Conservation (phyloP, 2,113 vertebrate species). For the Cynoglossus semilaevis region DNA sequence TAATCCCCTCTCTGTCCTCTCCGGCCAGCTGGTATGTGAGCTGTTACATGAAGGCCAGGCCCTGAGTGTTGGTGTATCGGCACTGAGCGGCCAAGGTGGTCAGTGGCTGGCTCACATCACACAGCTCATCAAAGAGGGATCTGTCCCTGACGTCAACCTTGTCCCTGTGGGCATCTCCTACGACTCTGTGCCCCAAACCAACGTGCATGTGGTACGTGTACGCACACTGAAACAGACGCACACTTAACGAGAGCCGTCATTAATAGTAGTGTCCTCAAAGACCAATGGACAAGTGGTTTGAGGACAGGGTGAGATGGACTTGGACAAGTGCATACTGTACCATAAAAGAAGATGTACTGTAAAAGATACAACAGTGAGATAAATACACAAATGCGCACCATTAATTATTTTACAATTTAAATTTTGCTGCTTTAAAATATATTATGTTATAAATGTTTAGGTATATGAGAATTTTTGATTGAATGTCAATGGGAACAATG, state of each 20-base stretch:
- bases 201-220: constrained; percentile 45
- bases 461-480: too few relatives aligned
- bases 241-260: constrained; percentile 19
- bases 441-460: too few relatives aligned
- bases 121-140: constrained; percentile 60
- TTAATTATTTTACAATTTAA: too few relatives aligned
- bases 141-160: constrained; percentile 76
- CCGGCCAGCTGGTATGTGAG: constrained; percentile 78
- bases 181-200: constrained; percentile 60
- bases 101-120: constrained; percentile 74
- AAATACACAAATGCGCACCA: too few relatives aligned
- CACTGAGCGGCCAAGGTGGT: constrained; percentile 59
- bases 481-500: too few relatives aligned
- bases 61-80: constrained; percentile 79
- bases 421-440: too few relatives aligned
- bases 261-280: constrained; percentile 18
- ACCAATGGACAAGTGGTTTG: background rate
- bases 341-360: too few relatives aligned
- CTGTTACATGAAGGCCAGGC: constrained; percentile 80
- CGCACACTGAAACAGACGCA: background rate
- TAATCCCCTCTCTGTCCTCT: background rate
- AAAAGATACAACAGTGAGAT: too few relatives aligned
- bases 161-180: constrained; percentile 86
- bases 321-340: too few relatives aligned
- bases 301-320: too few relatives aligned